A percentile compares a stretch with the other conserved stretches of the same genome.
These are phyloP conservation scores for Clarias pachynema DNA, from an alignment of 2,797 vertebrate genomes.

Conservation along the genomic window DNA sequence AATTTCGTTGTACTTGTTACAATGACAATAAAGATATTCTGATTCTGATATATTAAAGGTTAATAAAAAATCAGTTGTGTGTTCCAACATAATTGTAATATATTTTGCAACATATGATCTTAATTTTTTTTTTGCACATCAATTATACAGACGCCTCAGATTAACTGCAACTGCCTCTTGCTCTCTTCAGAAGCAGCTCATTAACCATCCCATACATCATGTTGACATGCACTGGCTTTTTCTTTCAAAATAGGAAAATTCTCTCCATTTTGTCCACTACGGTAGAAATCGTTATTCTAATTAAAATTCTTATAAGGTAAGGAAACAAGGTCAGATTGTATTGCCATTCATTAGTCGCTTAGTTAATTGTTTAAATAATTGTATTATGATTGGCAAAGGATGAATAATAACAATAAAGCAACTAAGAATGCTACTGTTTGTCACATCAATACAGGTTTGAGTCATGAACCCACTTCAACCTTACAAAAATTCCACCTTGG, in stretches of 20 bases:
- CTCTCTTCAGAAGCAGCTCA: slow-evolving; percentile 44
- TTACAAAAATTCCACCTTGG: background rate
- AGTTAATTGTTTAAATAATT: slow-evolving; percentile 73
- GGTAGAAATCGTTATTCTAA: slow-evolving; percentile 65
- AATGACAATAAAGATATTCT: too few relatives aligned
- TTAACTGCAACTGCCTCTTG: slow-evolving; percentile 18
- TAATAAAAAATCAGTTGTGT: background rate
- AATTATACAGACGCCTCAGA: background rate
- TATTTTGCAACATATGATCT: background rate
- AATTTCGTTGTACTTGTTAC: too few relatives aligned
- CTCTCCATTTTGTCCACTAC: slow-evolving; percentile 70
- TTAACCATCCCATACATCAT: slow-evolving; percentile 48
- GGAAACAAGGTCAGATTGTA: slow-evolving; percentile 67
- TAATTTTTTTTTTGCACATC: background rate
- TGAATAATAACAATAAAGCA: background rate
- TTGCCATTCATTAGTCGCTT: slow-evolving; percentile 73
- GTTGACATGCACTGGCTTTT: slow-evolving; percentile 39
- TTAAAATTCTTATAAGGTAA: slow-evolving; percentile 67
- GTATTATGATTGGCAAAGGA: background rate
- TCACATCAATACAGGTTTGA: background rate
- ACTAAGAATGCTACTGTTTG: background rate
- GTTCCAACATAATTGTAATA: background rate
- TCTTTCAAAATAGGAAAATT: slow-evolving; percentile 54
- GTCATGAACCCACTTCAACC: background rate
- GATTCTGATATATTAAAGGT: too few relatives aligned